Evolutionary conservation across 2,113 vertebrate species (phyloP).

Genomic region (Saimiri boliviensis): DNA sequence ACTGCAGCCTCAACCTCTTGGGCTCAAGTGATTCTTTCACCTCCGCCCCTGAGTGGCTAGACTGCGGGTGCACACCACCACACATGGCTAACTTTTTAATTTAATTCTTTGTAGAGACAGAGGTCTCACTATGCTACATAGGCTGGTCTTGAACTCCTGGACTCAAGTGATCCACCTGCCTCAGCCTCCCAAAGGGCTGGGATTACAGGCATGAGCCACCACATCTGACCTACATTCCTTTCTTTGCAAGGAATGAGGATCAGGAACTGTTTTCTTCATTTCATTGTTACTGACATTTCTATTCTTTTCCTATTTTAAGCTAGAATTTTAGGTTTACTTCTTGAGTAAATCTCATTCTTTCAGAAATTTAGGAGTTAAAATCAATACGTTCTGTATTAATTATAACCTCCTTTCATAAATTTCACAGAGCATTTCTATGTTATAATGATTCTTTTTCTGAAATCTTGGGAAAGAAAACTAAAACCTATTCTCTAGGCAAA

Average conservation of each 20-base stretch:
- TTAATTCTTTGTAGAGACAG: too few relatives aligned
- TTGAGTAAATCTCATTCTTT: constrained; percentile 16
- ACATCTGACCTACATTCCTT: background rate
- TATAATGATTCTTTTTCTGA: background rate
- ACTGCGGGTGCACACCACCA: too few relatives aligned
- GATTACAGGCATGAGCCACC: too few relatives aligned
- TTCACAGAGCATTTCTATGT: constrained; percentile 1
- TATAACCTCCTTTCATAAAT: background rate
- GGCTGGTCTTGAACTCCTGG: too few relatives aligned
- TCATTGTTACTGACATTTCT: background rate
- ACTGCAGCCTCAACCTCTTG: too few relatives aligned
- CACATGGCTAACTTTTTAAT: too few relatives aligned
- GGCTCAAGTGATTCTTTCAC: too few relatives aligned
- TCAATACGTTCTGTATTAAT: constrained; percentile 7
- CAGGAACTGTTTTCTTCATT: constrained; percentile 23
- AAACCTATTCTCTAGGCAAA: background rate
- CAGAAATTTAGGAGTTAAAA: constrained; percentile 50
- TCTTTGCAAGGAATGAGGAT: background rate
- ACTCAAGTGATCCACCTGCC: too few relatives aligned
- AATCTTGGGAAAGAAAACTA: background rate
- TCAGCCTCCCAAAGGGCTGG: too few relatives aligned
- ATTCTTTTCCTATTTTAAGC: constrained; percentile 5
- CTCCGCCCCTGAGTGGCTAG: too few relatives aligned
- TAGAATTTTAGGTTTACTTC: background rate
- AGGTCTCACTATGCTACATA: too few relatives aligned